Evolutionary conservation across 2,888 invertebrate genomes (phyloP), one percentile per base, ranked within the genome.

Genomic region (Helicoverpa assulta): DNA sequence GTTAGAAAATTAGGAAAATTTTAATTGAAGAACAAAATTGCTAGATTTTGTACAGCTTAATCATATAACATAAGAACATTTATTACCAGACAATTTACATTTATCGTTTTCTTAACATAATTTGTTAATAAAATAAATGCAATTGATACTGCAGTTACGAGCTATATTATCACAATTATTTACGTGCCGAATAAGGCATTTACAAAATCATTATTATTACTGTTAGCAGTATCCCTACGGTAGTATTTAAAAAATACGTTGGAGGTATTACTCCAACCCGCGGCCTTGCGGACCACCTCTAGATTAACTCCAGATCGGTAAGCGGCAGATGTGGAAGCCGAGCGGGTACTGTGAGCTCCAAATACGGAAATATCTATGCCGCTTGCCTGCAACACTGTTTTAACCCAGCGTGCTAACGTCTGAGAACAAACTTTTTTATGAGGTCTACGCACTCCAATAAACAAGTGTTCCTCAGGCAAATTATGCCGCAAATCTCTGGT

Each of bases 251-350:
- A 10, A n/a, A 54, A 54, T 33, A 54, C 33, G n/a, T 54, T 54
- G 7, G 54, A 54, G 29, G 29, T 10, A 54, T 54, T n/a, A n/a
- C 54, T 54, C 54, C 54, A 54, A n/a, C 54, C 54, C n/a, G 54
- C 54, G 29, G 54, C 54, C 29, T 54, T 54, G 29, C 54, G 29
- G n/a, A 54, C 29, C 29, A n/a, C 7, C 29, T 54, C 54, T 29
- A 54, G 54, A 29, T n/a, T 54, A n/a, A 54, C 47, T 3, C 47
- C 47, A 6, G 16, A 5, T 16, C 47, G 16, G 16, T 47, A 16
- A 5, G 47, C 47, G 16, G 47, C 16, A 16, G 47, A 47, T 47
- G 47, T 47, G 6, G 47, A 47, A 5, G 47, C 47, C 7, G 16
- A 6, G n/a, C 47, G 47, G 7, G 47, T 47, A 16, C 47, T 47